Evolutionary conservation across 1,140 invertebrate genomes (phyloP), one percentile per base, ranked within the genome.

Genomic region (Camponotus pennsylvanicus): DNA sequence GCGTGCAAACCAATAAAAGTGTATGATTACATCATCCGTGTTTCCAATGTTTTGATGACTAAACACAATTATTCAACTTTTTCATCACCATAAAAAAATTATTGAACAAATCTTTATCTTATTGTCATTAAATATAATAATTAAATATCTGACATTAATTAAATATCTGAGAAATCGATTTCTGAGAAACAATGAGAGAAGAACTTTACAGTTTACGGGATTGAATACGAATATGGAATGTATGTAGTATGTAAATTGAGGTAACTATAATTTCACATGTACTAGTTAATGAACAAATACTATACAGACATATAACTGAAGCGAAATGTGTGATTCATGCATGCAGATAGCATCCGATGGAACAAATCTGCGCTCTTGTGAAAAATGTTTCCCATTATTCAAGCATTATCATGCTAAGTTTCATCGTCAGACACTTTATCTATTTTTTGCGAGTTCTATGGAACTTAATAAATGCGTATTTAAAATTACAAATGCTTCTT

Each of bases 251-350:
- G 37, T 83, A 40, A 73, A 83, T 83, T 49, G 40, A 42, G 69
- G 15, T 40, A n/a, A 61, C 11, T 37, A 7, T 55, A 73, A 61
- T 73, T 73, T 37, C 32, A 34, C 55, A 27, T 34, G 18, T 15
- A 34, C 37, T 82, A 66, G 37, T 82, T 27, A 82, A 73, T 61
- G 40, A 18, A 45, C 79, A 18, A 61, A 61, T 59, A n/a, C n/a
- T n/a, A n/a, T n/a, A 71, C 21, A 37, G 18, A 78, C 4, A 15
- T 15, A 49, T 49, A 49, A 21, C 32, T 69, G 55, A 45, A 83
- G 40, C 40, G 40, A 73, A 34, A 49, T 40, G 40, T 73, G 69
- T 61, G 55, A 83, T 73, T 83, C 40, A 71, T 55, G 52, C 27
- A 37, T 27, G 42, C 78, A 40, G 37, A 52, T 71, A 34, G 40